phyloP scores from a whole-genome alignment of 1,140 invertebrate species.

The Pomacea maculata region DNA sequence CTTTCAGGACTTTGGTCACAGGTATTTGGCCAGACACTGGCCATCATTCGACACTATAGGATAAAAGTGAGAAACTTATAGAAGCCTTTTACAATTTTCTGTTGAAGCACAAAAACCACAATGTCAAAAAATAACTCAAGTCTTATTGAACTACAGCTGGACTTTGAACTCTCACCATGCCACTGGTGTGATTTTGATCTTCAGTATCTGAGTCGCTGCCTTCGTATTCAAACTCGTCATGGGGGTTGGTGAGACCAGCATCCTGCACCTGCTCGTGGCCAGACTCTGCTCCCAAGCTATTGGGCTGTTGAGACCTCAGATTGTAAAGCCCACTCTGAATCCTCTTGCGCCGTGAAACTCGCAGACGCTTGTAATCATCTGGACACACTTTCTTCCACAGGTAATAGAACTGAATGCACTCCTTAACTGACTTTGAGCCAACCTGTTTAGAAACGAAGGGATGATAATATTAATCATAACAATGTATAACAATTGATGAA shows the following conservation, averaged over 20 bases:
- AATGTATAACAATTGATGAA: no score
- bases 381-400: slow-evolving; percentile 91
- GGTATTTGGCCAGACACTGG: no score
- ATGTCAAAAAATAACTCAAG: neutral
- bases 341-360: slow-evolving; percentile 67
- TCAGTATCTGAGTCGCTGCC: slow-evolving; percentile 12
- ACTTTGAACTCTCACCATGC: neutral
- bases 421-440: slow-evolving; percentile 86
- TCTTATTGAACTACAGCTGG: neutral
- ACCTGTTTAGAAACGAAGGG: slow-evolving; percentile 69
- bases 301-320: slow-evolving; percentile 50
- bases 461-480: neutral
- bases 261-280: neutral
- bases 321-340: slow-evolving; percentile 65
- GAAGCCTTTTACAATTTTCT: no score
- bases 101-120: neutral
- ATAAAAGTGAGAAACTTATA: no score
- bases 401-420: slow-evolving; percentile 98
- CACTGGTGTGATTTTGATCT: slow-evolving; percentile 9
- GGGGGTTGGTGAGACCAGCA: neutral
- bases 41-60: no score
- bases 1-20: no score
- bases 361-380: slow-evolving; percentile 80
- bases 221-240: slow-evolving; percentile 17
- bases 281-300: slow-evolving; percentile 29